Evolutionary conservation across 2,113 vertebrate genomes (phyloP), one percentile per base, ranked within the genome.

Genomic region (Hoplias malabaricus): DNA sequence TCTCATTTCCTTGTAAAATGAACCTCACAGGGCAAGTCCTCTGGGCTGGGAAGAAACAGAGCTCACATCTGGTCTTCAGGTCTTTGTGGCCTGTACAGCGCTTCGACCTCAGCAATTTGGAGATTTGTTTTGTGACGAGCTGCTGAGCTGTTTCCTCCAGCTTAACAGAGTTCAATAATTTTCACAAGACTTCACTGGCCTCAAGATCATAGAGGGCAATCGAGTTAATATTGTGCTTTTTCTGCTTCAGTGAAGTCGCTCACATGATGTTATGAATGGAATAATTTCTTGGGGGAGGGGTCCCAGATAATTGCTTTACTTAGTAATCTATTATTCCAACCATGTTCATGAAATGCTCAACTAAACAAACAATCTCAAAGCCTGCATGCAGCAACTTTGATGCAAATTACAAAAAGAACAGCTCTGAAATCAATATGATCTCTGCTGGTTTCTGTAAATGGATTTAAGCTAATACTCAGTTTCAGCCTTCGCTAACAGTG

Each of bases 121-220:
- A 50, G 31, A 36, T 50, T 62, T 50, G 76, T 38, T 53, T 78
- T 43, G 87, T 91, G 86, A 91, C 88, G 85, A 83, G 85, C 82
- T 83, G 86, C 85, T 88, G 85, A 83, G 85, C 82, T 83, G 86
- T 85, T 89, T 88, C 62, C 78, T 75, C 63, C 5, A 69, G 61
- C 68, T 72, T 34, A 50, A 31, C 59, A 71, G 62, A 68, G 62
- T 40, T 66, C 29, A n/a, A 72, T 53, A 70, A 61, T 19, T 5
- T 5, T 54, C 12, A 33, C 54, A 27, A 70, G 61, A 23, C 59
- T 66, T 69, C 57, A 82, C n/a, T n/a, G n/a, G 72, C 57, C 77
- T 42, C 25, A 50, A 72, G 43, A 42, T n/a, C n/a, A n/a, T 34
- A 21, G 61, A 14, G 27, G 14, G 11, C 62, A 78, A 83, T 53